These are phyloP conservation scores for Bugula neritina DNA, from an alignment of 2,888 invertebrate genomes.

Conservation along the genomic window DNA sequence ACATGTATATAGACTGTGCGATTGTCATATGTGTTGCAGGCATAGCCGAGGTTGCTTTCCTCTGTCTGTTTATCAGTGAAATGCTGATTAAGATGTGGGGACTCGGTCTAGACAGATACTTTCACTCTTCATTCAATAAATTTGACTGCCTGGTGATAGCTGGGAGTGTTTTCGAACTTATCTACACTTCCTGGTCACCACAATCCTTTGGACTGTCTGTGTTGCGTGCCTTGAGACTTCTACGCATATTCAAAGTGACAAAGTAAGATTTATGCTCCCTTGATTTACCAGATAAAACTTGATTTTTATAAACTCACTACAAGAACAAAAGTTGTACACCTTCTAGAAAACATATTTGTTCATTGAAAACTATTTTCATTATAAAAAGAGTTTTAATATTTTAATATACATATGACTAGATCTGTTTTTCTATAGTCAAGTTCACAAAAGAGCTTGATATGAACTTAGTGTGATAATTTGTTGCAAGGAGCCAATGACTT, in stretches of 20 bases:
- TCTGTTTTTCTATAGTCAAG: too few species aligned
- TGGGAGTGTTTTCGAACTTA: slow-evolving; percentile 96
- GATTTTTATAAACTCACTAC: too few species aligned
- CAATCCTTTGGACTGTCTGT: slow-evolving; percentile 97
- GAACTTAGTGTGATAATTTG: too few species aligned
- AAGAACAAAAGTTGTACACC: too few species aligned
- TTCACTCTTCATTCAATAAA: slow-evolving; percentile 27
- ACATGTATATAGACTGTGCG: too few species aligned
- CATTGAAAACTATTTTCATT: too few species aligned
- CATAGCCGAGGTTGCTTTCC: slow-evolving; percentile 21
- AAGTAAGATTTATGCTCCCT: slow-evolving; percentile 53
- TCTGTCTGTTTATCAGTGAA: slow-evolving; percentile 23
- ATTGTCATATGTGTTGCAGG: too few species aligned
- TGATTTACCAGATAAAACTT: not conserved
- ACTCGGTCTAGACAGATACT: slow-evolving; percentile 22
- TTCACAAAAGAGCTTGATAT: too few species aligned
- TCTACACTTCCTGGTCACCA: slow-evolving; percentile 79
- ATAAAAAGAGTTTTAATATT: too few species aligned
- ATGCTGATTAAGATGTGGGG: slow-evolving; percentile 26
- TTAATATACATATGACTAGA: too few species aligned
- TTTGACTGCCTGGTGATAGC: slow-evolving; percentile 53
- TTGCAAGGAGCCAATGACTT: too few species aligned
- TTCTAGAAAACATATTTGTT: too few species aligned
- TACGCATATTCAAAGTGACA: slow-evolving; percentile 94
- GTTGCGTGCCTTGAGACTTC: slow-evolving; percentile 86